Base-by-base conservation (phyloP, 2,113 vertebrate species). In the Varanus komodoensis region DNA sequence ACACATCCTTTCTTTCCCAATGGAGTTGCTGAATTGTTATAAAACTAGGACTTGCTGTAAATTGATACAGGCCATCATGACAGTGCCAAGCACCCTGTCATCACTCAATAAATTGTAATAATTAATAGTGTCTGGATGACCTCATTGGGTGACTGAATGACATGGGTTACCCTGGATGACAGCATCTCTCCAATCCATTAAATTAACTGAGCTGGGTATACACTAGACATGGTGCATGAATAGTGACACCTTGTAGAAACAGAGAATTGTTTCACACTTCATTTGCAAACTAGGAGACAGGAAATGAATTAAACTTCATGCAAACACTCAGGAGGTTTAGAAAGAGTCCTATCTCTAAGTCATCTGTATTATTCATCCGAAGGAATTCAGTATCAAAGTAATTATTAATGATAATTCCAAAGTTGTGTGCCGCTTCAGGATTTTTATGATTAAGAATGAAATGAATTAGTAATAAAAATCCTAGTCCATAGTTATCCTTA, bases 401-500 rank as follows among this genome's bases (percentile, higher is more conserved):
- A 96, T 95, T 96, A 95, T 96, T 96, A 96, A 95, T 94, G 95
- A 95, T 96, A 95, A 96, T 95, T 96, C 94, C 92, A 73, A 89
- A 92, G 91, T 32, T 95, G 94, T 95, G 93, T 95, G 95, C 95
- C 92, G 95, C 93, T 96, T 92, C 91, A 96, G 95, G 93, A 96
- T 96, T 96, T 95, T 90, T 95, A 96, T 95, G 95, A 94, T 96
- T 95, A 96, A 93, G 94, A 93, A 93, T 77, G 89, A 94, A 96
- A 96, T 96, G 96, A 96, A 95, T 95, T 95, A 95, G 92, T 96
- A 96, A 96, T 95, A 96, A 94, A 91, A 96, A 96, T 90, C 92
- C 74, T 87, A 95, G 90, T 94, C 86, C 92, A 91, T 93, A 95
- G 94, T 91, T 94, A 92, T 95, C 94, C 93, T 93, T 95, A 91